These are phyloP conservation scores for Cossypha heuglini DNA, from an alignment of 2,797 vertebrate genomes.

Conservation along the genomic window DNA sequence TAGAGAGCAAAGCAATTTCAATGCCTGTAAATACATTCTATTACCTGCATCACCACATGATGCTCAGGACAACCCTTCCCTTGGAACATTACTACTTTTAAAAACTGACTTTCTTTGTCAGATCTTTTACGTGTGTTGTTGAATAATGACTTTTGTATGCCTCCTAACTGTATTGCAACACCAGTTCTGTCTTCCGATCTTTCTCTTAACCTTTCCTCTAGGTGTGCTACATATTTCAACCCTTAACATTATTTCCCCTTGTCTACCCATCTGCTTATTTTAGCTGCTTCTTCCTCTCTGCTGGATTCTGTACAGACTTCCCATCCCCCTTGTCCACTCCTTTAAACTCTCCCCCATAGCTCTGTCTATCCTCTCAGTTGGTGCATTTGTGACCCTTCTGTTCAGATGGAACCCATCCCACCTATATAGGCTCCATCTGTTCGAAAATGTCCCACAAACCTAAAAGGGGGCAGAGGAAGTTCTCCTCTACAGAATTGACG, in stretches of 20 bases:
- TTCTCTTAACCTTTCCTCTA: slow-evolving; percentile 55
- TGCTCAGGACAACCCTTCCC: not conserved
- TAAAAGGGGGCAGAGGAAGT: slow-evolving; percentile 74
- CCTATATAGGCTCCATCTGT: slow-evolving; percentile 81
- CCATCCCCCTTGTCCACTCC: slow-evolving; percentile 75
- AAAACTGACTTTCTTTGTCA: not conserved
- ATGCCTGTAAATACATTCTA: not conserved
- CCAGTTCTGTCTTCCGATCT: slow-evolving; percentile 19
- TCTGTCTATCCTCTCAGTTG: slow-evolving; percentile 84
- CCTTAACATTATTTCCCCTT: slow-evolving; percentile 54
- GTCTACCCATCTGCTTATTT: slow-evolving; percentile 80
- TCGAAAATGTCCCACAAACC: slow-evolving; percentile 76
- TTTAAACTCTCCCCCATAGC: slow-evolving; percentile 83
- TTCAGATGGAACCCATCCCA: slow-evolving; percentile 80
- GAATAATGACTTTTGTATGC: not conserved
- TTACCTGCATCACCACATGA: not conserved
- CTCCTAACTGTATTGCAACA: not conserved
- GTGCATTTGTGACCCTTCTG: slow-evolving; percentile 82
- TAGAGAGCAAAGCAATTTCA: not conserved
- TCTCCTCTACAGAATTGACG: slow-evolving; percentile 79
- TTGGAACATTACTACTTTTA: not conserved
- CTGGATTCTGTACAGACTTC: slow-evolving; percentile 73
- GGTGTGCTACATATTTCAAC: slow-evolving; percentile 55
- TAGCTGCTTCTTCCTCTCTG: slow-evolving; percentile 75
- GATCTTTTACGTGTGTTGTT: not conserved